Evolutionary conservation across 2,888 invertebrate species (phyloP).

Genomic region (Macaria liturata): DNA sequence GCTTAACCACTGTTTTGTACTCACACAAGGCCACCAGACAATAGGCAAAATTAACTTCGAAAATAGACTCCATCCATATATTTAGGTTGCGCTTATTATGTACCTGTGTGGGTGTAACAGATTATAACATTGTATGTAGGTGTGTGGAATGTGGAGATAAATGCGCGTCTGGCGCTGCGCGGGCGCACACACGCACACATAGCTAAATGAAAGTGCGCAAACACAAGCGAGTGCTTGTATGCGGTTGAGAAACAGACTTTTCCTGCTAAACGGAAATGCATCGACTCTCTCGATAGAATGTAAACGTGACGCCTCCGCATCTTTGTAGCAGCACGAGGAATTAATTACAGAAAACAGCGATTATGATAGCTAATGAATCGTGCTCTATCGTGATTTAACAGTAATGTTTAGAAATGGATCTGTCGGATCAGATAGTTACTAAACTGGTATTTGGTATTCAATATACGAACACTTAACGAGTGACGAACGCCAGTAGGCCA

Average conservation of each 20-base stretch:
- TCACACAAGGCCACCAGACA: slow-evolving; percentile 25
- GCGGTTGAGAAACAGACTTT: slow-evolving; percentile 44
- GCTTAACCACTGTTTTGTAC: slow-evolving; percentile 19
- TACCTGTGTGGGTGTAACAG: slow-evolving; percentile 39
- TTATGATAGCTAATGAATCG: neutral
- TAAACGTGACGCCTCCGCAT: slow-evolving; percentile 17
- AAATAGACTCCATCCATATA: slow-evolving; percentile 32
- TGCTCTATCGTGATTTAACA: neutral
- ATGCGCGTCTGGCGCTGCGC: slow-evolving; percentile 48
- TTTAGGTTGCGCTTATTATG: slow-evolving; percentile 39
- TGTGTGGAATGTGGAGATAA: slow-evolving; percentile 46
- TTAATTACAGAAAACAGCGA: neutral
- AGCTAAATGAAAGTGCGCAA: slow-evolving; percentile 42
- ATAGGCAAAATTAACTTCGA: slow-evolving; percentile 25
- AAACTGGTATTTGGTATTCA: slow-evolving; percentile 9
- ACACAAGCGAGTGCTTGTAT: slow-evolving; percentile 28
- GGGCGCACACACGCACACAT: slow-evolving; percentile 47
- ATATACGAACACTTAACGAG: too few species aligned
- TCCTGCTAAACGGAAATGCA: slow-evolving; percentile 40
- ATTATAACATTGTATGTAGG: slow-evolving; percentile 38
- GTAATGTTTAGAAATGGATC: too few species aligned
- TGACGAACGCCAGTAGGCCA: too few species aligned
- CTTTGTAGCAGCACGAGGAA: slow-evolving; percentile 6
- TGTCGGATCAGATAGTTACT: slow-evolving; percentile 10
- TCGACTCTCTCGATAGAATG: slow-evolving; percentile 17